phyloP scores from a whole-genome alignment of 2,888 invertebrate species.

The Cosmia pyralina region DNA sequence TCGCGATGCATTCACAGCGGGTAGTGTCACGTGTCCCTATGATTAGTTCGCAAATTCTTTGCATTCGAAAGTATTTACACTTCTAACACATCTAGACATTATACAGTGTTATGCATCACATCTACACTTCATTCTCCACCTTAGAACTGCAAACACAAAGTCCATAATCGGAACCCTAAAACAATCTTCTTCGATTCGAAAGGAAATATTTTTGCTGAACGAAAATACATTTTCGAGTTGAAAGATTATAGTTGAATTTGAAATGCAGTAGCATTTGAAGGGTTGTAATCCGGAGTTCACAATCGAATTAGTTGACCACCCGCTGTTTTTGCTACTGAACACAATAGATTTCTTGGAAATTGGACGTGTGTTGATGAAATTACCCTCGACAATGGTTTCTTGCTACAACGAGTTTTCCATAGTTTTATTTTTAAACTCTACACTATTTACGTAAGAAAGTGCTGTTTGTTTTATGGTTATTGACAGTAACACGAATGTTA shows the following conservation, averaged over 20 bases:
- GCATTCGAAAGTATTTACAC: slow-evolving; percentile 68
- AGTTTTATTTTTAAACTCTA: slow-evolving; percentile 1
- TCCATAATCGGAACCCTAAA: slow-evolving; percentile 21
- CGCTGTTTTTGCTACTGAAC: slow-evolving; percentile 86
- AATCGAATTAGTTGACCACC: slow-evolving; percentile 87
- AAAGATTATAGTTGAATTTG: slow-evolving; percentile 56
- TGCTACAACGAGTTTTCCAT: slow-evolving; percentile 36
- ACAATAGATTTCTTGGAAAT: slow-evolving; percentile 80
- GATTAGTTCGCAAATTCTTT: slow-evolving; percentile 83
- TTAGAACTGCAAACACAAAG: not conserved
- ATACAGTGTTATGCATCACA: too few species aligned
- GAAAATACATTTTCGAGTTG: slow-evolving; percentile 33
- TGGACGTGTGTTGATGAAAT: slow-evolving; percentile 76
- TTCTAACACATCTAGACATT: too few species aligned
- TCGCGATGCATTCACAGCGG: slow-evolving; percentile 68
- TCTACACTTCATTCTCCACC: slow-evolving; percentile 8
- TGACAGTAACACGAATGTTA: not conserved
- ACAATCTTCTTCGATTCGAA: slow-evolving; percentile 27
- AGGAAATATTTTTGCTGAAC: slow-evolving; percentile 5
- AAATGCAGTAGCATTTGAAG: slow-evolving; percentile 38
- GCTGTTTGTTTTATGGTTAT: not conserved
- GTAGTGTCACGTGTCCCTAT: slow-evolving; percentile 80
- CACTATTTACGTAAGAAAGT: not conserved
- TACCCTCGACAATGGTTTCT: slow-evolving; percentile 71
- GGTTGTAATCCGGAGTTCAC: slow-evolving; percentile 75